Base-by-base conservation (phyloP, 2,113 vertebrate species). In the Thoracochromis brauschi region DNA sequence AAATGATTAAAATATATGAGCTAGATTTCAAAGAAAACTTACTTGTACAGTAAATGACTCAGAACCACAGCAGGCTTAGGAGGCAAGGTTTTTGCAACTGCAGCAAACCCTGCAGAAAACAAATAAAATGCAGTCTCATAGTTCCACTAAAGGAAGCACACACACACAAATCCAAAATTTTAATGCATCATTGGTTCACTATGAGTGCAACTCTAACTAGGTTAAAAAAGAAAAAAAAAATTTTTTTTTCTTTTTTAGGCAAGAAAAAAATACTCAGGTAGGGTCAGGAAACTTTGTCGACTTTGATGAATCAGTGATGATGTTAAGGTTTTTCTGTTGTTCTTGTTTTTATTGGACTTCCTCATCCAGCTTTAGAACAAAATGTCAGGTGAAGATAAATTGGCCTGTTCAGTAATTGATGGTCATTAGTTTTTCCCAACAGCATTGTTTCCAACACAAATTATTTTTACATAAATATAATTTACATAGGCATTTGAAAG, bases 11-110 rank as follows among this genome's bases (percentile, higher is more conserved):
- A 95, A 93, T 91, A 93, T 96, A 96, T 96, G 96, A 97, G 97
- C 97, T 96, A 96, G 95, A 96, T 97, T 96, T 97, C 96, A 96
- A 95, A 96, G 95, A 95, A 97, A 96, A 94, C 91, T 5, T 96
- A 96, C 97, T 93, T 94, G 94, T 96, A 97, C 88, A 94, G 92
- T 96, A 95, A 97, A 96, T 92, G 90, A 97, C 91, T 95, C 85
- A 81, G 78, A 38, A 91, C 92, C 94, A 95, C 95, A 94, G 94
- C 92, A 95, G 94, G 35, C 96, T 97, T 97, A 96, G 97, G 97
- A 97, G 96, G 94, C 96, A 93, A 95, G 87, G 88, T 94, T 83
- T 65, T 58, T 80, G 55, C 65, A 42, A 84, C 51, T 84, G 81
- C 29, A 86, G 80, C 42, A 79, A 83, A 88, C 75, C 2, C 19